Percentiles rank a stretch among this genome's conserved stretches.
phyloP scores from a whole-genome alignment of 2,113 vertebrate genomes.

The Rhinolophus sinicus region DNA sequence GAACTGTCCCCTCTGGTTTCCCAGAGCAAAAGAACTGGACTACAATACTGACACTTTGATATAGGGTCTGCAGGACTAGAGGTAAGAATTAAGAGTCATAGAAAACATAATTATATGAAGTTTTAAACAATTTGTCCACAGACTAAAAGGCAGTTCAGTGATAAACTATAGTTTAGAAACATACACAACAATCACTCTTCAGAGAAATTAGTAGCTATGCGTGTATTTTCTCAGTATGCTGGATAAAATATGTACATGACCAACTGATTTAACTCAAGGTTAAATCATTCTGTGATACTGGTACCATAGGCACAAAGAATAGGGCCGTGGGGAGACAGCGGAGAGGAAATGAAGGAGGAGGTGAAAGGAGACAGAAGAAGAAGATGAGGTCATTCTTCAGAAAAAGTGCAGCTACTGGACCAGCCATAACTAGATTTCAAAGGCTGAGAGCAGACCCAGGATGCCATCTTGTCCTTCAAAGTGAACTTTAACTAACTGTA shows the following conservation, averaged over 20 bases:
- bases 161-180: slow-evolving; percentile 14
- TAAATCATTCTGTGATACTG: neutral
- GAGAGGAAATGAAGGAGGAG: too few relatives aligned
- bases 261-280: neutral
- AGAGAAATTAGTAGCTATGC: slow-evolving; percentile 39
- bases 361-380: too few relatives aligned
- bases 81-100: neutral
- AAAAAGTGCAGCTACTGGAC: too few relatives aligned
- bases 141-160: neutral
- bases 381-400: too few relatives aligned
- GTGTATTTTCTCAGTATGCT: neutral
- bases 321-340: too few relatives aligned
- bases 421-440: too few relatives aligned
- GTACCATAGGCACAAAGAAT: too few relatives aligned
- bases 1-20: neutral
- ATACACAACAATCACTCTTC: neutral
- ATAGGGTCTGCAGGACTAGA: neutral
- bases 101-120: neutral
- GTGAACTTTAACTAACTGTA: too few relatives aligned
- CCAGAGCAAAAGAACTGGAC: neutral
- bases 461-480: too few relatives aligned
- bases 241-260: neutral
- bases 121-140: neutral
- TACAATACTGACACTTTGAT: neutral
- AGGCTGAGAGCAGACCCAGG: too few relatives aligned